Conservation (phyloP, 2,797 vertebrate species). For the Pyrocephalus nanus region DNA sequence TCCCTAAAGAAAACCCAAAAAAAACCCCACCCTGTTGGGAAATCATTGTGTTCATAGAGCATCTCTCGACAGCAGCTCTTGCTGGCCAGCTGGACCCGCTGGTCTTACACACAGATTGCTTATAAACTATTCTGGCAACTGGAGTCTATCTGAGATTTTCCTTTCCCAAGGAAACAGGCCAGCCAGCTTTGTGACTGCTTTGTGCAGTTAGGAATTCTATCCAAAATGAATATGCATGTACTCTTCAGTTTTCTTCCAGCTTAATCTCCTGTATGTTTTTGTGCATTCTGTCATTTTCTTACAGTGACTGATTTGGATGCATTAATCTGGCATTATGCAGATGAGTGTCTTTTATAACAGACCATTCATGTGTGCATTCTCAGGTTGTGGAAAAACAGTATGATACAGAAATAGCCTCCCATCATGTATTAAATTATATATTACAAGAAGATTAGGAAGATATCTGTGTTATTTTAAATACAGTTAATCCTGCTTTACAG, state of each 20-base stretch:
- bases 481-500: background rate
- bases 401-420: background rate
- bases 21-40: background rate
- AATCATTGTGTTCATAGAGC: background rate
- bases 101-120: background rate
- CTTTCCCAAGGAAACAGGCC: background rate
- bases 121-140: background rate
- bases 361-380: background rate
- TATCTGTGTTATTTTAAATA: background rate
- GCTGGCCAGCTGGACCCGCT: background rate
- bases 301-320: background rate
- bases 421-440: background rate
- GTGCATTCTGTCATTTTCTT: background rate
- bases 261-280: background rate
- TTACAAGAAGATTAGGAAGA: background rate
- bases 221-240: background rate
- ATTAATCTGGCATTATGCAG: background rate
- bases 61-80: background rate
- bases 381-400: background rate
- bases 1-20: background rate
- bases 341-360: background rate
- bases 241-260: background rate
- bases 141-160: background rate
- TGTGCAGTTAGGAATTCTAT: background rate
- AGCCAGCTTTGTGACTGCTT: background rate